A percentile compares a stretch with the other conserved stretches of the same genome.
Conservation (phyloP, 2,113 vertebrate species). For the Anoplopoma fimbria region DNA sequence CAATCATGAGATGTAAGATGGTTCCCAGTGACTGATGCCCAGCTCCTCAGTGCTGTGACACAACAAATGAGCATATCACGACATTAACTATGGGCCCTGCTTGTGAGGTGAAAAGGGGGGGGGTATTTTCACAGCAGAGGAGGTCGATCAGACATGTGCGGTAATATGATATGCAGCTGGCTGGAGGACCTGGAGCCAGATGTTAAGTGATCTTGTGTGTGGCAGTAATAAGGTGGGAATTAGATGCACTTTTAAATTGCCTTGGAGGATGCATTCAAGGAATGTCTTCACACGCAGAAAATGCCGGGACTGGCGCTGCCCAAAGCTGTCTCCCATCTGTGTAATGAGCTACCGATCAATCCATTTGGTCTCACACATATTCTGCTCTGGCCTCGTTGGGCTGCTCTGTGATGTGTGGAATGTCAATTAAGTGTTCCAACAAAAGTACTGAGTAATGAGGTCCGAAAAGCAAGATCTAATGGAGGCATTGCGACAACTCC, state of each 20-base stretch:
- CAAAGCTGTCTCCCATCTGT: slow-evolving; percentile 10
- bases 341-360: slow-evolving; percentile 57
- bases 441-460: slow-evolving; percentile 62
- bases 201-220: slow-evolving; percentile 47
- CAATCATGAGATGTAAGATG: slow-evolving; percentile 15
- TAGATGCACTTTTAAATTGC: slow-evolving; percentile 48
- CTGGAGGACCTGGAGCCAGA: slow-evolving; percentile 19
- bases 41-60: not conserved
- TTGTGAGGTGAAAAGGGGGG: not conserved
- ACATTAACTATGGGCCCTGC: not conserved
- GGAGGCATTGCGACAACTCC: slow-evolving; percentile 10
- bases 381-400: slow-evolving; percentile 2
- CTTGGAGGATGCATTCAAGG: slow-evolving; percentile 52
- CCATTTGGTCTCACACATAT: slow-evolving; percentile 18
- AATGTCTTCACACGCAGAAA: slow-evolving; percentile 30
- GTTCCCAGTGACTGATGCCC: slow-evolving; percentile 16
- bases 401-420: slow-evolving; percentile 36
- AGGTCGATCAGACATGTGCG: slow-evolving; percentile 20
- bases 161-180: slow-evolving; percentile 30
- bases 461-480: slow-evolving; percentile 18
- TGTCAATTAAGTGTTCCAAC: slow-evolving; percentile 55
- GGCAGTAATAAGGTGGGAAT: slow-evolving; percentile 52
- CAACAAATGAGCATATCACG: slow-evolving; percentile 30
- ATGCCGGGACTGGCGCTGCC: not conserved
- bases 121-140: slow-evolving; percentile 6